Base-by-base conservation (phyloP, 2,888 invertebrate genomes). In the Patella caerulea region DNA sequence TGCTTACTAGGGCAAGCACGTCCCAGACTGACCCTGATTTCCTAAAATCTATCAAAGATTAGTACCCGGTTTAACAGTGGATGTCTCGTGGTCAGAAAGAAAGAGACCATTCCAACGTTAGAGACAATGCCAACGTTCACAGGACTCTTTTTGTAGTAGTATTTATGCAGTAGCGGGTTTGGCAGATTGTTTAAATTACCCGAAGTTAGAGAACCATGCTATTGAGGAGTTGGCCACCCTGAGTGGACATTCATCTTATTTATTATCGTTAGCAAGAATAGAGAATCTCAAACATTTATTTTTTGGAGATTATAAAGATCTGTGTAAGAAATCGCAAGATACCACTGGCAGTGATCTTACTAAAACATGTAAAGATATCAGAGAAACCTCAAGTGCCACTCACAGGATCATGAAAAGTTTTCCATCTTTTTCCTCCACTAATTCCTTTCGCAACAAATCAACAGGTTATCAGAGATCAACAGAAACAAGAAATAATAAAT, bases 311-410 rank as follows among this genome's bases (percentile, higher is more conserved):
- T 73, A 55, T 0, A 73, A 73, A 73, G 56, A 73, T n/a, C 17
- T 73, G 29, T 73, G 59, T 45, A 73, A 73, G 11, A 54, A 73
- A n/a, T n/a, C 24, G 5, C 12, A 24, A 56, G 34, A 34, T 4
- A 34, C 4, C 34, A 34, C 34, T 3, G 56, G 55, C 24, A 34
- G 15, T n/a, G 73, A 73, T n/a, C 56, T 73, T 12, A 24, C 59
- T n/a, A 24, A 73, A 55, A 34, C 52, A 12, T 73, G 73, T 45
- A 73, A 73, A 29, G 73, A 56, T 59, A 73, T 73, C 19, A 56
- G 53, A 29, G 59, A 73, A n/a, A 29, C 73, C 12, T 54, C 73
- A 24, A 9, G 3, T 17, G 59, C 29, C 17, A 73, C 59, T 24
- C 34, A 34, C 34, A 34, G 34, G 34, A 34, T 34, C 34, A 34